Evolutionary conservation across 2,797 vertebrate species (phyloP), one percentile per base, ranked within the genome.

Genomic region (Merluccius polli): DNA sequence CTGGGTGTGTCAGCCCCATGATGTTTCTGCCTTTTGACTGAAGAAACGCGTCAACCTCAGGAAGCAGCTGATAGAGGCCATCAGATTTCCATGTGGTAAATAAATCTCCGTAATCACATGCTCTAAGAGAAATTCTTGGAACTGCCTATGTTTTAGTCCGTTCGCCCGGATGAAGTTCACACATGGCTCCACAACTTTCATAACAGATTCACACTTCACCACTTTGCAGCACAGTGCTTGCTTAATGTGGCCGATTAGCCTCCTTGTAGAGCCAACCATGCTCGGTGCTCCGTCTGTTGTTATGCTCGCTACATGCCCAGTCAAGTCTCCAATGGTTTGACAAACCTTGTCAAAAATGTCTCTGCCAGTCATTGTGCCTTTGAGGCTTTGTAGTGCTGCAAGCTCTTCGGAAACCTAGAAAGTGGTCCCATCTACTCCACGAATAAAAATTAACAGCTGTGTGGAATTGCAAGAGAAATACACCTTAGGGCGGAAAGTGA

Each of bases 321-420:
- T 52, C 32, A 67, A 67, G 63, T 67, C 24, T 67, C 63, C 63
- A 67, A 24, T 67, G 63, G 63, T 67, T 67, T 24, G n/a, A 67
- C 63, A 67, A 67, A 67, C 63, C 24, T 67, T 24, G 18, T 33
- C 32, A 33, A 33, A 33, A 2, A 33, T 33, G 32, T 33, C 32
- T 33, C 32, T 33, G 32, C 32, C 32, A 33, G 32, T 33, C 32
- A 7, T 33, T 33, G 32, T 33, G 32, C 32, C 32, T 7, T 33
- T 33, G 32, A 33, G 32, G 32, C 32, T n/a, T 33, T 7, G 32
- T 33, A 33, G 7, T 33, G 32, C n/a, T n/a, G n/a, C 6, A 21
- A 65, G 59, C 59, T 65, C 59, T n/a, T 21, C 18, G 59, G 59
- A 65, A 6, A 65, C 11, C 59, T 65, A 15, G 18, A 65, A 65